phyloP scores from a whole-genome alignment of 2,113 vertebrate species.

The Narcine bancroftii region DNA sequence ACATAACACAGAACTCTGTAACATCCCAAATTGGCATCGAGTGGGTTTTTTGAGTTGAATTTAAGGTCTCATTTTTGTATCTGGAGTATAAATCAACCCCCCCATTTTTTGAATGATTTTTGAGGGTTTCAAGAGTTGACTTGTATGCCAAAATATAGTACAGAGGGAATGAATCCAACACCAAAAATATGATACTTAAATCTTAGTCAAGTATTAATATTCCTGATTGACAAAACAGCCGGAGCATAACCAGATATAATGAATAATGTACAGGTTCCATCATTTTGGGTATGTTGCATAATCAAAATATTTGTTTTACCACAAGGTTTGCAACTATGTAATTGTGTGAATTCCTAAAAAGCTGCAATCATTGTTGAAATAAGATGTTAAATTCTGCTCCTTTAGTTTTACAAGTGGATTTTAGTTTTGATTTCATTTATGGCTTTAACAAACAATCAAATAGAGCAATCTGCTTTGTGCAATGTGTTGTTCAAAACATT shows the following conservation, averaged over 20 bases:
- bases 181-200: not conserved
- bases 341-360: not conserved
- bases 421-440: not conserved
- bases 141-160: not conserved
- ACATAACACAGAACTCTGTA: too few species aligned
- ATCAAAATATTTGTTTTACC: not conserved
- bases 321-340: not conserved
- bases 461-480: not conserved
- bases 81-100: too few species aligned
- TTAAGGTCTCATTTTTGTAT: too few species aligned
- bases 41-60: too few species aligned
- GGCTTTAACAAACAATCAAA: not conserved
- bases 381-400: not conserved
- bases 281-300: not conserved
- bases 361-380: not conserved
- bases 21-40: too few species aligned
- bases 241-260: not conserved
- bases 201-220: not conserved
- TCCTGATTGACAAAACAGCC: not conserved
- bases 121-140: too few species aligned
- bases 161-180: not conserved
- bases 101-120: too few species aligned
- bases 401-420: not conserved
- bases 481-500: not conserved
- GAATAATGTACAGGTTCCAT: too few species aligned